Evolutionary conservation across 2,888 invertebrate genomes (phyloP).

Genomic region (Hesperia comma): DNA sequence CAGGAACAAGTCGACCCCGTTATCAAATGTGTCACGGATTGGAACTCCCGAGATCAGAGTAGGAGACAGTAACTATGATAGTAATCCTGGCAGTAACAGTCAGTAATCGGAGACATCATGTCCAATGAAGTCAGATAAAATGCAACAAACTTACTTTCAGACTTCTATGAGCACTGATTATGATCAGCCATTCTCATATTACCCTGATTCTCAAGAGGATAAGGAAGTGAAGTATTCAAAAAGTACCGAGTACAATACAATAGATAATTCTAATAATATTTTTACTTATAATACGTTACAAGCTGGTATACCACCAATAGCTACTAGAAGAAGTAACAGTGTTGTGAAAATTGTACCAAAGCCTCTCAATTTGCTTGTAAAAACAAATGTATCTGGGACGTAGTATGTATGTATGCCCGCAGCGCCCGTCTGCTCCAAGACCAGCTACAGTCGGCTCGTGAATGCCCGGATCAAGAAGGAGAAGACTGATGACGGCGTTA

Average conservation of each 20-base stretch:
- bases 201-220: conserved; percentile 70
- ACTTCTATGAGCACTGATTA: conserved; percentile 54
- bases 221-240: conserved; percentile 75
- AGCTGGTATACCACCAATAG: conserved; percentile 51
- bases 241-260: conserved; percentile 70
- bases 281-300: conserved; percentile 62
- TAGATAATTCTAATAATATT: conserved; percentile 59
- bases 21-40: conserved; percentile 62
- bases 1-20: conserved; percentile 61
- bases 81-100: conserved; percentile 49
- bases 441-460: no score
- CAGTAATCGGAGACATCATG: conserved; percentile 58
- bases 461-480: no score
- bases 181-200: conserved; percentile 67
- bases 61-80: conserved; percentile 67
- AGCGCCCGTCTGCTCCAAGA: no score
- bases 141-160: conserved; percentile 59
- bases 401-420: conserved; percentile 70
- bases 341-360: conserved; percentile 69
- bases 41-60: conserved; percentile 64
- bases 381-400: conserved; percentile 66
- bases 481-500: no score
- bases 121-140: conserved; percentile 66
- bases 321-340: conserved; percentile 59
- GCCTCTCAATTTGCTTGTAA: conserved; percentile 69